Percentiles rank a stretch among this genome's conserved stretches.
phyloP scores from a whole-genome alignment of 2,797 vertebrate genomes.

The Mormyrops boulengeri region DNA sequence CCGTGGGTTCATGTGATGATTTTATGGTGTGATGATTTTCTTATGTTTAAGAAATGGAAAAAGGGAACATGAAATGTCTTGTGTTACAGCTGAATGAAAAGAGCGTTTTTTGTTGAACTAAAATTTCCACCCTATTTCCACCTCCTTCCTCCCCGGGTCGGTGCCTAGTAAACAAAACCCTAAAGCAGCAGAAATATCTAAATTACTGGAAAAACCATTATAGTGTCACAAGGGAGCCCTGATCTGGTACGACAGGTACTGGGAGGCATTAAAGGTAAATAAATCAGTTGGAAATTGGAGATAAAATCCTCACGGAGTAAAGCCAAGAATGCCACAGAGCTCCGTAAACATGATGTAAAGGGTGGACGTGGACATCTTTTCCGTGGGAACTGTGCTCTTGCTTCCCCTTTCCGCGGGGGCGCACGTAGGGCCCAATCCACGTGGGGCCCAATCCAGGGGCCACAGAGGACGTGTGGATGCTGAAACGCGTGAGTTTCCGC shows the following conservation, averaged over 20 bases:
- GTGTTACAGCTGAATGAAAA: conserved; percentile 31
- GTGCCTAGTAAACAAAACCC: conserved; percentile 53
- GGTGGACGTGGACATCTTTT: conserved; percentile 19
- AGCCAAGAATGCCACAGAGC: conserved; percentile 18
- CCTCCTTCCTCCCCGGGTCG: conserved; percentile 44
- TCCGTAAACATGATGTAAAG: conserved; percentile 20
- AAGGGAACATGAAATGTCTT: background rate
- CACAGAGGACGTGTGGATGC: conserved; percentile 26
- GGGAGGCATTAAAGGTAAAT: conserved; percentile 42
- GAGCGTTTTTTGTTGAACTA: conserved; percentile 43
- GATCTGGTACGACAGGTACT: conserved; percentile 30
- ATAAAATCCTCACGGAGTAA: conserved; percentile 34
- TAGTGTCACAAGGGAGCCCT: conserved; percentile 35
- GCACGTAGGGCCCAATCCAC: background rate
- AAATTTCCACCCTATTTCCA: conserved; percentile 50
- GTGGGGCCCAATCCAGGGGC: background rate
- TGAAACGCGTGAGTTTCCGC: conserved; percentile 38
- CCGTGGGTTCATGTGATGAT: background rate
- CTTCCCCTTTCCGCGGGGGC: background rate
- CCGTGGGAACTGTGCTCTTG: background rate
- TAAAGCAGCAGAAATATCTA: conserved; percentile 42
- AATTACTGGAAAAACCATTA: conserved; percentile 58
- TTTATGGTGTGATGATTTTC: background rate
- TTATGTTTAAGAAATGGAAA: background rate
- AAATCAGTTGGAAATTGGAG: conserved; percentile 43